Conservation (phyloP, 2,113 vertebrate genomes). For the Rhodinocichla rosea region DNA sequence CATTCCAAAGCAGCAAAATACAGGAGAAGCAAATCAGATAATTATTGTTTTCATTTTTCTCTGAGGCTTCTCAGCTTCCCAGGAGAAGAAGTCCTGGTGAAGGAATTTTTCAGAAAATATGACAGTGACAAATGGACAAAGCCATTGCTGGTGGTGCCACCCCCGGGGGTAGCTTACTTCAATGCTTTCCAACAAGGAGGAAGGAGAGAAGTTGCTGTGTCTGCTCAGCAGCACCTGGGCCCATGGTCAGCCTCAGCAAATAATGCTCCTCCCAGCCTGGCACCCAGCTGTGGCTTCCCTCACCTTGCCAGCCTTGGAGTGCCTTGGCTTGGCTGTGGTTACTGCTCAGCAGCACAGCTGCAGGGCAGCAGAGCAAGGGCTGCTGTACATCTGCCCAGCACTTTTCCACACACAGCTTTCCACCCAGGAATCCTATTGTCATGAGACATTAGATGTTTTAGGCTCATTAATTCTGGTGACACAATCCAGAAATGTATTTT, state of each 20-base stretch:
- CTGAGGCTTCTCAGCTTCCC: too few species aligned
- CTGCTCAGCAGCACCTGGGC: neutral
- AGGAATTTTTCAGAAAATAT: too few species aligned
- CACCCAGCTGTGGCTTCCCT: neutral
- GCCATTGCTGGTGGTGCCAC: neutral
- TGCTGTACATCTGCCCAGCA: accelerated
- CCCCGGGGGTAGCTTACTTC: neutral
- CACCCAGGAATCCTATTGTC: neutral
- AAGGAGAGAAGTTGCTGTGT: neutral
- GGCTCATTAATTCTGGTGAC: slow-evolving; percentile 16
- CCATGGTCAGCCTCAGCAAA: accelerated
- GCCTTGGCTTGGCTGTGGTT: neutral
- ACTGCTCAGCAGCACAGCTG: neutral
- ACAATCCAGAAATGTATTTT: slow-evolving; percentile 26
- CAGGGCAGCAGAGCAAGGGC: neutral
- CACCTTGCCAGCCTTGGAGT: neutral
- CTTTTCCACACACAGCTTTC: neutral
- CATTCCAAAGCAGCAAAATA: too few species aligned
- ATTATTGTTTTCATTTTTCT: too few species aligned
- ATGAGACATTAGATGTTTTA: neutral
- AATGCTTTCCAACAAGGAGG: neutral
- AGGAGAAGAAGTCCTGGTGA: too few species aligned
- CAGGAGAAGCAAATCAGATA: too few species aligned
- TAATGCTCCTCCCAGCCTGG: accelerated
- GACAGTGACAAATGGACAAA: neutral